These are phyloP conservation scores for Aphodius sticticus DNA, from an alignment of 2,888 invertebrate species.

Conservation along the genomic window DNA sequence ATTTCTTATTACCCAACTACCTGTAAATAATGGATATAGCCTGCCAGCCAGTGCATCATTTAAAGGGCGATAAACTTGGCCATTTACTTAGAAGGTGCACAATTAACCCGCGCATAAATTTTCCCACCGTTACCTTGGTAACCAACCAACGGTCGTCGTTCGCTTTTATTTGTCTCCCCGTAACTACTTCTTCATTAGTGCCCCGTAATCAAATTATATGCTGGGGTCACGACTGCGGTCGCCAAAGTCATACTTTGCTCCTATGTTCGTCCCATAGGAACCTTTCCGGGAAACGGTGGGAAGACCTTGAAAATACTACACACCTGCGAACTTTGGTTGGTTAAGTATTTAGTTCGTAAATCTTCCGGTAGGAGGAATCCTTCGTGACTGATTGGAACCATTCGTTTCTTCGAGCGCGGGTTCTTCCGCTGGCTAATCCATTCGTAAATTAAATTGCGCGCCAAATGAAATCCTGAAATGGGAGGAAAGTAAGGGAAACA, in stretches of 20 bases:
- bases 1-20: neutral
- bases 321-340: neutral
- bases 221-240: neutral
- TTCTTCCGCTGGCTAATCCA: neutral
- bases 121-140: neutral
- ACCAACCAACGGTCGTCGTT: neutral
- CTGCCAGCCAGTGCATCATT: neutral
- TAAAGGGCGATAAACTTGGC: neutral
- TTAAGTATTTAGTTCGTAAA: neutral
- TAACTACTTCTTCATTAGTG: neutral
- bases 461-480: conserved; percentile 4
- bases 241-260: neutral
- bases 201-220: neutral
- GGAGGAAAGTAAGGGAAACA: neutral
- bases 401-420: neutral
- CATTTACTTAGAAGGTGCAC: neutral
- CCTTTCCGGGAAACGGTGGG: neutral
- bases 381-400: neutral
- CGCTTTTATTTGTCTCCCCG: neutral
- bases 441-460: neutral
- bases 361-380: neutral
- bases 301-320: neutral
- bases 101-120: neutral
- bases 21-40: neutral
- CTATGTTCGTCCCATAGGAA: neutral